Base-by-base conservation (phyloP, 2,797 vertebrate species). In the Pristis pectinata region DNA sequence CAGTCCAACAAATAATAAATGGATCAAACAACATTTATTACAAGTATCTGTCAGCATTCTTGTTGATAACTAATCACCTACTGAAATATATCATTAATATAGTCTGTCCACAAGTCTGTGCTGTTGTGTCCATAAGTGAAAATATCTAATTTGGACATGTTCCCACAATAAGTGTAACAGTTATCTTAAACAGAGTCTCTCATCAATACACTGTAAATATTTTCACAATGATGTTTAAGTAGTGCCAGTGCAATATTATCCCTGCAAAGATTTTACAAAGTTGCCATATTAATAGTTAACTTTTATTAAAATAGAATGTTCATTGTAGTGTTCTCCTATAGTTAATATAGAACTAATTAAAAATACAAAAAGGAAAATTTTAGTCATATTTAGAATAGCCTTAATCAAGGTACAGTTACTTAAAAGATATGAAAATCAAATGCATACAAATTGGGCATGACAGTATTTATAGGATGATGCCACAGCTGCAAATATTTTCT, bases 161-260 rank as follows among this genome's bases (percentile, higher is more conserved):
- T 72, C 22, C 24, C 19, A n/a, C 67, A 70, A 44, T 37, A 44
- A 91, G 3, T 27, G 1, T 44, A 67, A 93, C 93, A 93, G 67
- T 30, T 37, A 70, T 49, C 93, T 93, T 93, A 44, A 70, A 74
- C 34, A n/a, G 3, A 41, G 67, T 53, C 17, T 76, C 72, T 30
- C 67, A 93, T 27, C 27, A 37, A 15, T 94, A 53, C 13, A 44
- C 70, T 44, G 64, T 44, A 37, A 93, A 93, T 64, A 92, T 74
- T 74, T 94, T 76, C 92, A 64, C 72, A 41, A 94, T 53, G 9
- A 49, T 22, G 11, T 94, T 27, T 94, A 93, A 41, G 37, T 70
- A 67, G 41, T 76, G 49, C 34, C 67, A 91, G 61, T 94, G 72
- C 92, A 94, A 76, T 94, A 34, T 76, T 94, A 74, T 94, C 72